Percentiles rank a stretch among this genome's conserved stretches.
Evolutionary conservation across 2,888 invertebrate genomes (phyloP).

Genomic region (Amphimallon solstitiale): DNA sequence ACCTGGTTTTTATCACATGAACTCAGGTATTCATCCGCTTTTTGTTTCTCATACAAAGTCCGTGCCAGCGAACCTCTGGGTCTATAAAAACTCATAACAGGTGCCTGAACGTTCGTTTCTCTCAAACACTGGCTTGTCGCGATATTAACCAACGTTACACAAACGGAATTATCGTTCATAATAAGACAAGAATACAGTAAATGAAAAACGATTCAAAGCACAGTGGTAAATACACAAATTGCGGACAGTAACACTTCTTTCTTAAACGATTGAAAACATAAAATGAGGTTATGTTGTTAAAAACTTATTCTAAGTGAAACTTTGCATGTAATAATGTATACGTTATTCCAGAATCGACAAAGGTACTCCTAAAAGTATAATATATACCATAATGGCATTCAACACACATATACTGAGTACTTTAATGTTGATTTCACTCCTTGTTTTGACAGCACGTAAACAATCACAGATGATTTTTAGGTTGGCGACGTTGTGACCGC

Average conservation of each 20-base stretch:
- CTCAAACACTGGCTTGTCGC: slow-evolving; percentile 7
- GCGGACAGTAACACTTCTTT: not conserved
- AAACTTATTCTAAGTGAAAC: not conserved
- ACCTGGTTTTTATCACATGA: slow-evolving; percentile 77
- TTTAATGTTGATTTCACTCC: slow-evolving; percentile 8
- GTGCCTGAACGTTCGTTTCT: slow-evolving; percentile 17
- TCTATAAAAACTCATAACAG: slow-evolving; percentile 63
- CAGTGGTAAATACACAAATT: not conserved
- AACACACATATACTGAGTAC: not conserved
- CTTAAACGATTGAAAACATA: not conserved
- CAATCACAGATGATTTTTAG: slow-evolving; percentile 39
- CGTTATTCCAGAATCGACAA: not conserved
- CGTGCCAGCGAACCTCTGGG: slow-evolving; percentile 78
- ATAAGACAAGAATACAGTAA: not conserved
- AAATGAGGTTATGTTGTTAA: slow-evolving; percentile 20
- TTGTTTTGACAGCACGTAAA: slow-evolving; percentile 39
- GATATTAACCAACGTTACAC: slow-evolving; percentile 4
- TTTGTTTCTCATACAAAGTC: slow-evolving; percentile 77
- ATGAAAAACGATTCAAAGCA: slow-evolving; percentile 18
- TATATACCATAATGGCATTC: not conserved
- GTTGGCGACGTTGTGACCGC: slow-evolving; percentile 32
- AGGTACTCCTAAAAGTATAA: not conserved
- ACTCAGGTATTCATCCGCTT: slow-evolving; percentile 74
- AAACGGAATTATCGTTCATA: slow-evolving; percentile 11
- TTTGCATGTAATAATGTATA: not conserved